Base-by-base conservation (phyloP, 2,113 vertebrate species). In the Prunella fulvescens region DNA sequence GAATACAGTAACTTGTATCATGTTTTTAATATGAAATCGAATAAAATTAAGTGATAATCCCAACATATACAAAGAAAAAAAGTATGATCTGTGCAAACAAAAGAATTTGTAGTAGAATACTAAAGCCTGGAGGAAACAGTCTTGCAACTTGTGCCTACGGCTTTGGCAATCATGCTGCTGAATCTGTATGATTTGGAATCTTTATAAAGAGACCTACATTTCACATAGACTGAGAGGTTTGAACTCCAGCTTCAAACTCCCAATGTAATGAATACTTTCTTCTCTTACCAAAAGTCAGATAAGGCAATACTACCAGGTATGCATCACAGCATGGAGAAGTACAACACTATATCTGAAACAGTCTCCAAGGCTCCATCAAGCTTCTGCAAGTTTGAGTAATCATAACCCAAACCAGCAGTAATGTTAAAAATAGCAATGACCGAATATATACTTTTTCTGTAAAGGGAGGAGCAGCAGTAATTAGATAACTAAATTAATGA, bases 91-190 rank as follows among this genome's bases (percentile, higher is more conserved):
- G 16, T 37, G 40, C 33, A 69, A 66, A 29, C 0, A 5, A 40
- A 81, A 84, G 6, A 42, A 72, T 51, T 77, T 51, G 81, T 53
- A 51, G n/a, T 35, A 72, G 33, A 37, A 51, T 29, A 54, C 11
- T 51, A 57, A 86, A 56, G 42, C 13, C 26, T 62, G 54, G 12
- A 24, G 42, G 19, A 95, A 86, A 56, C 7, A 44, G 33, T 33
- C 29, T 56, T 57, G 57, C 37, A 51, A 45, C 6, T 16, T 35
- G 10, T 62, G 60, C 48, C 44, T 28, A 64, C 0, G 6, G 35
- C 7, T 33, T 79, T 0, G 2, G 31, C 48, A 78, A 10, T 33
- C 28, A 48, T 0, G 3, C 18, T 48, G 39, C 20, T 73, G 19
- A 64, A 58, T 51, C 65, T 1, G 0, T 28, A 8, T 39, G 62